phyloP scores from a whole-genome alignment of 2,113 vertebrate species.

The Oxyruncus cristatus region DNA sequence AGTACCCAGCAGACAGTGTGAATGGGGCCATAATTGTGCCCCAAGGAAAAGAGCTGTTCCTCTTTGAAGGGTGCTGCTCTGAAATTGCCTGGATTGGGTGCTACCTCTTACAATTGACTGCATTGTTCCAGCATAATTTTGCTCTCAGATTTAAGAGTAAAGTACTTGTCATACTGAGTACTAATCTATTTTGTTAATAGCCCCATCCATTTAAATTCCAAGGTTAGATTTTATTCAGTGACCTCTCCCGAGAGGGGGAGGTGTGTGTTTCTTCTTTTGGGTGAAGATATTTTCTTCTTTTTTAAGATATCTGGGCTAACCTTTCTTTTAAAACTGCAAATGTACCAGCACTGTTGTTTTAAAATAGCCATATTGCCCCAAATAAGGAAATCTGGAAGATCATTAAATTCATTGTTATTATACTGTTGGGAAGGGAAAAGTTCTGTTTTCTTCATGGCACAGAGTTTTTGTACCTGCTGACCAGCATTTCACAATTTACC shows the following conservation, averaged over 20 bases:
- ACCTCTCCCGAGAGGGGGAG: background rate
- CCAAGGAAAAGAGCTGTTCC: background rate
- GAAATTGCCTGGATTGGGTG: background rate
- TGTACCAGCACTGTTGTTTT: background rate
- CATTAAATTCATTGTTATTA: background rate
- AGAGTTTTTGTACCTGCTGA: background rate
- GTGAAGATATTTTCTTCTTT: background rate
- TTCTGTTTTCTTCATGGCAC: background rate
- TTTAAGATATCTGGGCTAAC: background rate
- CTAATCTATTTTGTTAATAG: background rate
- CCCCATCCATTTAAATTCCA: background rate
- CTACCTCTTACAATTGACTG: background rate
- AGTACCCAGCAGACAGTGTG: background rate
- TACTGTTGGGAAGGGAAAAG: background rate
- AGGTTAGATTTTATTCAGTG: background rate
- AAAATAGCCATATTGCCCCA: background rate
- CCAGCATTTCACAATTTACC: background rate
- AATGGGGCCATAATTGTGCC: background rate
- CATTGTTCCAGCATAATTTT: background rate
- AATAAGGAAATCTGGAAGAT: background rate
- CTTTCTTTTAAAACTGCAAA: background rate
- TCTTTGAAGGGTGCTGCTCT: background rate
- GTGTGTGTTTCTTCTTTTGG: background rate
- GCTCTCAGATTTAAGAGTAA: background rate
- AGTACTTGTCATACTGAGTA: background rate